A percentile compares a stretch with the other conserved stretches of the same genome.
Conservation (phyloP, 92 coral and sea anemone species). For the Parazoanthus atlanticus region DNA sequence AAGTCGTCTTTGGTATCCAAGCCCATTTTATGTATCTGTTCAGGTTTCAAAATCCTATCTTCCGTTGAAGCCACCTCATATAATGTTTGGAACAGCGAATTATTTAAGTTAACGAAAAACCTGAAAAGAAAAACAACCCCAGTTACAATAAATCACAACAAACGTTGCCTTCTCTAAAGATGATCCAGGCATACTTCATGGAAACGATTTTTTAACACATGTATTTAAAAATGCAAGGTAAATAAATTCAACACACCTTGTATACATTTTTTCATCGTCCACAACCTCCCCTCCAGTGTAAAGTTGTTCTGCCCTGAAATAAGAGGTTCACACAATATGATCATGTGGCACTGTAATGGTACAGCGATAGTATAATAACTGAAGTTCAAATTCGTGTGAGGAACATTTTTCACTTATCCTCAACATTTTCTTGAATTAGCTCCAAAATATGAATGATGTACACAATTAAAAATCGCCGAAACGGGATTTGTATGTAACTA, state of each 20-base stretch:
- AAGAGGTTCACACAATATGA: not conserved
- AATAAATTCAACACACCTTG: constrained; percentile 58
- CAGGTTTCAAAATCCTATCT: constrained; percentile 83
- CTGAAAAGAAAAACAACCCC: constrained; percentile 43
- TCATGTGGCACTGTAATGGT: not conserved
- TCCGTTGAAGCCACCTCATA: constrained; percentile 94
- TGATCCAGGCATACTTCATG: not conserved
- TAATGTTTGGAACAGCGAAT: constrained; percentile 85
- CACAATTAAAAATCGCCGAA: too few relatives aligned
- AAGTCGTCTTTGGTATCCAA: constrained; percentile 92
- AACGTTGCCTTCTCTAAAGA: not conserved
- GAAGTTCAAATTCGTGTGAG: too few relatives aligned
- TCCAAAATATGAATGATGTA: too few relatives aligned
- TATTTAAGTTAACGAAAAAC: constrained; percentile 93
- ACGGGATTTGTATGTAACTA: too few relatives aligned
- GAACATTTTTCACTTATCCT: too few relatives aligned
- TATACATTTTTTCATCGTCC: constrained; percentile 97
- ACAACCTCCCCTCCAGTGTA: constrained; percentile 88
- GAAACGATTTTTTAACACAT: not conserved
- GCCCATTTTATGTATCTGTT: constrained; percentile 77
- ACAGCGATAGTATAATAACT: too few relatives aligned
- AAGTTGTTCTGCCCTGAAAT: constrained; percentile 80
- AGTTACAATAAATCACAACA: not conserved
- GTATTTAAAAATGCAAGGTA: too few relatives aligned
- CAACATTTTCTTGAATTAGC: too few relatives aligned